Base-by-base conservation (phyloP, 2,797 vertebrate genomes). In the Carapus acus region DNA sequence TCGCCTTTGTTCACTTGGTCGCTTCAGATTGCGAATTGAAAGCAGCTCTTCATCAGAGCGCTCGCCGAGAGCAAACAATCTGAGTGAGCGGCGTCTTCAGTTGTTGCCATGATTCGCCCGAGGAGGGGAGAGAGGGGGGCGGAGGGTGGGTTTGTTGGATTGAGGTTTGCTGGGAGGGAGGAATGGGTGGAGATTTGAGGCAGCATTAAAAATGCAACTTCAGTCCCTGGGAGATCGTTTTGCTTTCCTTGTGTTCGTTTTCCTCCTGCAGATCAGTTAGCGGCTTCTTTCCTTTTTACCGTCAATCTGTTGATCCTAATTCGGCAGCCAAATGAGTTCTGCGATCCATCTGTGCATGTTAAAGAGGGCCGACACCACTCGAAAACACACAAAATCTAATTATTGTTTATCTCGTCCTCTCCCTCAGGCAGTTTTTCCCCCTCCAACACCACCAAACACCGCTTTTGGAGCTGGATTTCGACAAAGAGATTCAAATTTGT, bases 251-350 rank as follows among this genome's bases (percentile, higher is more conserved):
- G 59, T 72, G 68, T 56, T 52, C 43, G 49, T 67, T 69, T 43
- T 57, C 53, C 49, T 61, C 49, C 17, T 1, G 49, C 63, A 61
- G 53, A 77, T 76, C 67, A 45, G 59, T 71, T 57, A 54, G 65
- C 58, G 37, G 47, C 62, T 49, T 69, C 54, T 54, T 77, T 67
- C 54, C n/a, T 43, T 31, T 18, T 36, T 58, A 41, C 52, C 61
- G 73, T 71, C 65, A 76, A 72, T 75, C 74, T 76, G 71, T 62
- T 60, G 61, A 45, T 65, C 72, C 34, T 22, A 45, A 65, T 56
- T 72, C 59, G 19, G 63, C 52, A 58, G 73, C 61, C 70, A 73
- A 74, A 78, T 49, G 54, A 61, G 42, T 49, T 61, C 51, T 36
- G 66, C 27, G 42, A 49, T 69, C 67, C 67, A 71, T 73, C 69